Conservation (phyloP, 2,797 vertebrate species). For the Vipera ursinii region DNA sequence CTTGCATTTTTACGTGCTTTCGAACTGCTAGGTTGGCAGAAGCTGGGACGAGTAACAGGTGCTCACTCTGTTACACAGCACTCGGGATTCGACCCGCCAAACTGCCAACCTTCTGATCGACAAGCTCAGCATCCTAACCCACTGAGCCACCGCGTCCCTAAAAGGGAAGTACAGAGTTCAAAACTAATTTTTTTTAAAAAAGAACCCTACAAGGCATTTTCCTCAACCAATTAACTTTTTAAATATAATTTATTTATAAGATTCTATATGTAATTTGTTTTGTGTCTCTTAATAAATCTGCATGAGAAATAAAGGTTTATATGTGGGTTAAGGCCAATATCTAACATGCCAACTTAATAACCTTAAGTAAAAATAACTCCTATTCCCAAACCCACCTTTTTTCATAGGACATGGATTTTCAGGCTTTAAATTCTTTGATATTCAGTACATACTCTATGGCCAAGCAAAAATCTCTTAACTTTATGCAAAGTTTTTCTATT, state of each 20-base stretch:
- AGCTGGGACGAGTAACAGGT: too few species aligned
- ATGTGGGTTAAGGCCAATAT: background rate
- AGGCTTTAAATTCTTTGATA: background rate
- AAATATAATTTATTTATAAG: background rate
- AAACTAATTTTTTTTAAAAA: background rate
- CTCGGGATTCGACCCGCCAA: too few species aligned
- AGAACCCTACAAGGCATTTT: background rate
- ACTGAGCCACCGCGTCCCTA: background rate
- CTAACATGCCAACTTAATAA: background rate
- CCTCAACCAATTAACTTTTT: background rate
- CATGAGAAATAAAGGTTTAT: background rate
- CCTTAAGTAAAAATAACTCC: background rate
- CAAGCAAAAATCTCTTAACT: slow-evolving; percentile 10
- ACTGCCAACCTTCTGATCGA: too few species aligned
- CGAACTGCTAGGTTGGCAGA: too few species aligned
- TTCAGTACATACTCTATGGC: background rate
- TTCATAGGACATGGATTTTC: slow-evolving; percentile 10
- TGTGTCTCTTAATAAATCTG: background rate
- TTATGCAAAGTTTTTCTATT: slow-evolving; percentile 15
- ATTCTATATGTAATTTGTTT: background rate
- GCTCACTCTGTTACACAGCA: too few species aligned
- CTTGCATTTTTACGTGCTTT: too few species aligned
- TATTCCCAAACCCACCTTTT: background rate
- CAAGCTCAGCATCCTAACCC: too few species aligned
- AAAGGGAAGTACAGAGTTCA: background rate